Percentiles rank a stretch among this genome's conserved stretches.
Evolutionary conservation across 2,113 vertebrate species (phyloP).

Genomic region (Xyliphius kryptos): DNA sequence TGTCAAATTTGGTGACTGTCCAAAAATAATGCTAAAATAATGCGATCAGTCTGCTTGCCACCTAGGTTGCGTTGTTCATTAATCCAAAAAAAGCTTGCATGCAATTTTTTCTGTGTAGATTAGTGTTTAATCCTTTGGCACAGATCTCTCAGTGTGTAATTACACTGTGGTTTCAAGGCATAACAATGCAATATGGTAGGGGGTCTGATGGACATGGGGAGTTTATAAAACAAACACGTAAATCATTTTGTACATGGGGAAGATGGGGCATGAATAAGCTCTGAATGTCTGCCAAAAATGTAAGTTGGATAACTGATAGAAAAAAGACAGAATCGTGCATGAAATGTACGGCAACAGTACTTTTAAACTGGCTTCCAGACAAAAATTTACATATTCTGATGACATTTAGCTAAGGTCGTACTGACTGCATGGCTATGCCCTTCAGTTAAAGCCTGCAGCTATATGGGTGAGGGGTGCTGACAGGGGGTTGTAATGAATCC

Average conservation of each 20-base stretch:
- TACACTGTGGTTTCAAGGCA: slow-evolving; percentile 5
- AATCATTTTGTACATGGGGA: background rate
- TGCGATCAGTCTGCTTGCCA: background rate
- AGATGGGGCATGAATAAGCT: background rate
- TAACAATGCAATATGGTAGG: background rate
- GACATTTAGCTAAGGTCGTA: slow-evolving; percentile 22
- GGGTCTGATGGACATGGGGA: slow-evolving; percentile 3
- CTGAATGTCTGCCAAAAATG: slow-evolving; percentile 8
- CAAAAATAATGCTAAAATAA: background rate
- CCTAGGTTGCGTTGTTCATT: background rate
- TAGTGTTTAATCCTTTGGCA: slow-evolving; percentile 5
- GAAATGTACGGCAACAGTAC: background rate
- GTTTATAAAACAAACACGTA: slow-evolving; percentile 9
- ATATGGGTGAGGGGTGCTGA: background rate
- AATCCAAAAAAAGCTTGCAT: background rate
- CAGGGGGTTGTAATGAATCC: background rate
- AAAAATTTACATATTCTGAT: slow-evolving; percentile 20
- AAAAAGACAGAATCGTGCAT: slow-evolving; percentile 10
- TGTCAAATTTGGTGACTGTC: background rate
- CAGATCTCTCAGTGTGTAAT: background rate
- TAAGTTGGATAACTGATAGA: background rate
- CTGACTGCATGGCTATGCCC: slow-evolving; percentile 12
- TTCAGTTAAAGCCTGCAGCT: slow-evolving; percentile 44
- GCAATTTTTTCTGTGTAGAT: background rate
- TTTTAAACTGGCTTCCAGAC: slow-evolving; percentile 20